Evolutionary conservation across 2,797 vertebrate genomes (phyloP).

Genomic region (Knipowitschia caucasica): DNA sequence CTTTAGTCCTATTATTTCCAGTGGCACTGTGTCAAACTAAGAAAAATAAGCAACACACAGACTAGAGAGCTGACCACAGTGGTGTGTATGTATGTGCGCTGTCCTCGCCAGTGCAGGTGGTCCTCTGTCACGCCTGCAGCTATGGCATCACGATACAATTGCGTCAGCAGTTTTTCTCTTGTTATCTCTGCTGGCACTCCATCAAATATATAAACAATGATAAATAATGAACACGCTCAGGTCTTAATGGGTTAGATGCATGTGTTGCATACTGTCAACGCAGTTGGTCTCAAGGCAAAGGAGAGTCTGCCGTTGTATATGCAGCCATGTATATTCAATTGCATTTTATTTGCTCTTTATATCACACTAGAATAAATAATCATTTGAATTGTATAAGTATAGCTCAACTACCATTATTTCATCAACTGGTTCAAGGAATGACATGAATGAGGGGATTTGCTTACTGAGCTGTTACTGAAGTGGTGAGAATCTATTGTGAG

Average conservation of each 20-base stretch:
- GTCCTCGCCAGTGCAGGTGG: constrained; percentile 11
- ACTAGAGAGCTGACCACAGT: constrained; percentile 19
- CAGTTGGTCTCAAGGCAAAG: constrained; percentile 22
- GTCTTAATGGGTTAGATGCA: constrained; percentile 25
- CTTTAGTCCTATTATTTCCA: constrained; percentile 54
- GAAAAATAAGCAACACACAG: constrained; percentile 36
- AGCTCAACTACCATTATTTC: neutral
- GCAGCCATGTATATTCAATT: constrained; percentile 6
- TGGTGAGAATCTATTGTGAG: no score
- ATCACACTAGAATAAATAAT: neutral
- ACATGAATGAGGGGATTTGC: no score
- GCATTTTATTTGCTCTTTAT: neutral
- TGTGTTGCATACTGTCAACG: constrained; percentile 12
- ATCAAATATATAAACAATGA: constrained; percentile 55
- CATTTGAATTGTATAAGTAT: neutral
- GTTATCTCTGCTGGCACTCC: constrained; percentile 51
- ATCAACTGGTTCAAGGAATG: no score
- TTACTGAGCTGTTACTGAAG: no score
- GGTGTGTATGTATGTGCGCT: constrained; percentile 18
- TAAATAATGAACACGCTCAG: constrained; percentile 53
- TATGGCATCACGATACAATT: constrained; percentile 40
- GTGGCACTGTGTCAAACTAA: constrained; percentile 45
- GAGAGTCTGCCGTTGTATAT: constrained; percentile 11
- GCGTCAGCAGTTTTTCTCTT: constrained; percentile 57
- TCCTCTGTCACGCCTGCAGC: neutral